Evolutionary conservation across 2,888 invertebrate species (phyloP).

Genomic region (Stenolophus ochropezus): DNA sequence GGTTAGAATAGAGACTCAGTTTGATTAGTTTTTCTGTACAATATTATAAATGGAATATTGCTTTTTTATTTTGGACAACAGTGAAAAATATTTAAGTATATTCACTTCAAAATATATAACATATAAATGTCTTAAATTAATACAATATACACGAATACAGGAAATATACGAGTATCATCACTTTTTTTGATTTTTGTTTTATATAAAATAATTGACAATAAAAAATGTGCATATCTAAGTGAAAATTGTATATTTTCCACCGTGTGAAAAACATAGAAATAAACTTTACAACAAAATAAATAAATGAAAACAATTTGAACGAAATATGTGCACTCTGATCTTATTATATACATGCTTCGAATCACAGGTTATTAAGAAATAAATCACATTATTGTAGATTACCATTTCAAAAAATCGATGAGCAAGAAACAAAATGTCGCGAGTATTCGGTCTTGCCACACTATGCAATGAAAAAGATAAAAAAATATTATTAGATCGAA

Average conservation of each 20-base stretch:
- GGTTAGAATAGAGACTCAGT: background rate
- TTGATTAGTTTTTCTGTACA: background rate
- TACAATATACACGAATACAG: background rate
- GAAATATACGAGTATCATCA: background rate
- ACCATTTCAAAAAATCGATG: constrained; percentile 38
- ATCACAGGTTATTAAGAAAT: constrained; percentile 52
- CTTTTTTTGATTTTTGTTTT: constrained; percentile 4
- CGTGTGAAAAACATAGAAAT: background rate
- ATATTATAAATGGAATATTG: constrained; percentile 9
- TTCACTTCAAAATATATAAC: background rate
- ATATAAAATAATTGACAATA: background rate
- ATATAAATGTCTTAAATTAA: background rate
- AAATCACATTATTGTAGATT: constrained; percentile 48
- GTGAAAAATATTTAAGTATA: background rate
- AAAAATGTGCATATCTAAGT: background rate
- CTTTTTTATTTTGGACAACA: background rate
- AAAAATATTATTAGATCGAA: background rate
- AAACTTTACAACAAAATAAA: constrained; percentile 1
- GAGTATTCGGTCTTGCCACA: background rate
- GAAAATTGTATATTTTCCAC: background rate
- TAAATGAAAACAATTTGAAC: constrained; percentile 15
- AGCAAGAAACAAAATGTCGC: background rate
- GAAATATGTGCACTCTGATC: constrained; percentile 25
- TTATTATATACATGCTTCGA: constrained; percentile 50
- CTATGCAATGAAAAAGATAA: background rate